These are phyloP conservation scores for Furcifer pardalis DNA, from an alignment of 2,797 vertebrate genomes.

Conservation along the genomic window DNA sequence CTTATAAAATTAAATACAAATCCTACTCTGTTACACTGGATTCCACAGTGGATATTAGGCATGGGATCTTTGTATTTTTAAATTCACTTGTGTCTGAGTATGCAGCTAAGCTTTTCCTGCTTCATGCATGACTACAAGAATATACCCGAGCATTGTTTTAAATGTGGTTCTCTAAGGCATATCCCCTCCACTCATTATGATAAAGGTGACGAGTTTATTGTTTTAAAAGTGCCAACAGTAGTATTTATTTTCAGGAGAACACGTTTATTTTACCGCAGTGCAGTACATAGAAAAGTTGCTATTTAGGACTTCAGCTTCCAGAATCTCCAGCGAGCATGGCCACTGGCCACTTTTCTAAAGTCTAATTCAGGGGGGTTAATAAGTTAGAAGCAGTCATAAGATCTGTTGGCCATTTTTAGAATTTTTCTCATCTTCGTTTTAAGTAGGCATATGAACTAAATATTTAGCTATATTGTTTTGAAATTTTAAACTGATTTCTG, in stretches of 20 bases:
- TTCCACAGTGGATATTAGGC: background rate
- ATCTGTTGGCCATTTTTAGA: background rate
- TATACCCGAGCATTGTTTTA: conserved; percentile 35
- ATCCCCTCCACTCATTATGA: background rate
- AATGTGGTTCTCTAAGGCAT: background rate
- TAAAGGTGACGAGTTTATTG: background rate
- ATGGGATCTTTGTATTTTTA: background rate
- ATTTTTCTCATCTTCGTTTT: background rate
- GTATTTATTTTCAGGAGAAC: background rate
- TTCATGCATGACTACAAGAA: background rate
- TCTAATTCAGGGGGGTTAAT: too few species aligned
- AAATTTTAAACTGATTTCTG: background rate
- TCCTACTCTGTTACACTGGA: background rate
- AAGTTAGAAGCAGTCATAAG: too few species aligned
- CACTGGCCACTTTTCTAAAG: too few species aligned
- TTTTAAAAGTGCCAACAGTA: conserved; percentile 7
- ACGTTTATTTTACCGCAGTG: background rate
- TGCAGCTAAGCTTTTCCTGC: background rate
- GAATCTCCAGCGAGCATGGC: too few species aligned
- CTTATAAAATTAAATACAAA: background rate
- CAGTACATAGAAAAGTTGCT: background rate
- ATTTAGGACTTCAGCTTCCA: too few species aligned
- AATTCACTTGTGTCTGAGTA: background rate
- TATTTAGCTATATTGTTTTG: background rate
- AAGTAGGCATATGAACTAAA: background rate